Percentiles rank a stretch among this genome's conserved stretches.
These are phyloP conservation scores for Syrphus vitripennis DNA, from an alignment of 2,888 invertebrate species.

Conservation along the genomic window DNA sequence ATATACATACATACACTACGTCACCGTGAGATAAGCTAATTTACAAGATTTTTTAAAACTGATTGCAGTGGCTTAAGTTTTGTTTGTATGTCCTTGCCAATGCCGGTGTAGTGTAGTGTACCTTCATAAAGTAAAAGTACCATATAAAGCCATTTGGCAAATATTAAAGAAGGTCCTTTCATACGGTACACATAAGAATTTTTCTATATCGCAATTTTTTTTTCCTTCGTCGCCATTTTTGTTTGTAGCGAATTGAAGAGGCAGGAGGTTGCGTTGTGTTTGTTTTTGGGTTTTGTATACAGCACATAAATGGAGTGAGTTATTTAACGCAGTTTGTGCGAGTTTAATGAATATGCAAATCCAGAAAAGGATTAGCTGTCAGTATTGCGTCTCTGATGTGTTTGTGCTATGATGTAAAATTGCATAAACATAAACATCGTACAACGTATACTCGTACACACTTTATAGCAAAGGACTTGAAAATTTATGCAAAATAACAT, in stretches of 20 bases:
- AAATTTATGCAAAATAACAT: constrained; percentile 63
- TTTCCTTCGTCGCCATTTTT: not conserved
- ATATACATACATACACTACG: not conserved
- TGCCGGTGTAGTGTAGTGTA: too few species aligned
- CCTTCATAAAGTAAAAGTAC: not conserved
- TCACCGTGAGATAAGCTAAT: constrained; percentile 63
- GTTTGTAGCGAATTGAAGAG: not conserved
- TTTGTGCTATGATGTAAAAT: constrained; percentile 4
- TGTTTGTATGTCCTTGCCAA: not conserved
- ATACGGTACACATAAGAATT: not conserved
- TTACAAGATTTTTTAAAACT: constrained; percentile 63
- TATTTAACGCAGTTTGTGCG: not conserved
- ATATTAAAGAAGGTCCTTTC: not conserved
- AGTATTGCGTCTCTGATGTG: not conserved
- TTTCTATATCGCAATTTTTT: not conserved
- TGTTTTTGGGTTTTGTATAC: constrained; percentile 7
- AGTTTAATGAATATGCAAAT: constrained; percentile 58
- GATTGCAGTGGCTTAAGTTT: constrained; percentile 47
- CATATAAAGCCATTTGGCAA: not conserved
- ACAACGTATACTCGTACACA: not conserved
- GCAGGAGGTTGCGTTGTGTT: not conserved
- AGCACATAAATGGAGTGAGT: not conserved
- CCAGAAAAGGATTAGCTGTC: constrained; percentile 51
- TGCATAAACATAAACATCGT: constrained; percentile 1
- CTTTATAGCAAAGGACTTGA: not conserved